Evolutionary conservation across 2,888 invertebrate genomes (phyloP), one percentile per base, ranked within the genome.

Genomic region (Eupithecia insigniata): DNA sequence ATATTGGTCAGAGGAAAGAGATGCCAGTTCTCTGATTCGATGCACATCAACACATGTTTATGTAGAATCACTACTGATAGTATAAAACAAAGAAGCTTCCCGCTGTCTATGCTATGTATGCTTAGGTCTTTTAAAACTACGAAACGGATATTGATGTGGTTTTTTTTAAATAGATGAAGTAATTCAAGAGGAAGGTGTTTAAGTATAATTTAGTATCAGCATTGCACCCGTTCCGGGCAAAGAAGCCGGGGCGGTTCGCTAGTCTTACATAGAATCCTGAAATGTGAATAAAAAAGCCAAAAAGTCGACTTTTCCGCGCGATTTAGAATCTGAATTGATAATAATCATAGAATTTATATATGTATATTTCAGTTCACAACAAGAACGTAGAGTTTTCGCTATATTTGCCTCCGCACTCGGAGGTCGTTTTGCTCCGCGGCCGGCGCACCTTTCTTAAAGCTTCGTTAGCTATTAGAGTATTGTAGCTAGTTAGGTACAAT

Each of bases 301-400:
- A 10, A 22, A 12, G n/a, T 3, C 10, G 10, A 10, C 5, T 51
- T 22, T 51, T 22, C 51, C 22, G 10, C 10, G 51, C 0, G 22
- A 55, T 55, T 22, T 14, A 8, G 26, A 55, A 26, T 26, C 26
- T 55, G 22, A 30, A 30, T 30, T 22, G 18, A 60, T 60, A 30
- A 30, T 30, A 30, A 30, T 30, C 46, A 51, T 8, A 22, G 46
- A 51, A 51, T 30, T 14, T 67, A 28, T 67, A n/a, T 67, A 28
- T 67, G n/a, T 26, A 67, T 58, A 60, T 2, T n/a, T 39, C n/a
- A 66, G 66, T 32, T 26, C 16, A 51, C 60, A 32, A 18, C 61
- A 61, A 66, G 34, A 60, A 66, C 18, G 46, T 55, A 26, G 34
- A 66, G 66, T 66, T 70, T 61, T n/a, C 30, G 61, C 60, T 70